Conservation (phyloP, 2,888 invertebrate species). For the Eupsilia transversa region DNA sequence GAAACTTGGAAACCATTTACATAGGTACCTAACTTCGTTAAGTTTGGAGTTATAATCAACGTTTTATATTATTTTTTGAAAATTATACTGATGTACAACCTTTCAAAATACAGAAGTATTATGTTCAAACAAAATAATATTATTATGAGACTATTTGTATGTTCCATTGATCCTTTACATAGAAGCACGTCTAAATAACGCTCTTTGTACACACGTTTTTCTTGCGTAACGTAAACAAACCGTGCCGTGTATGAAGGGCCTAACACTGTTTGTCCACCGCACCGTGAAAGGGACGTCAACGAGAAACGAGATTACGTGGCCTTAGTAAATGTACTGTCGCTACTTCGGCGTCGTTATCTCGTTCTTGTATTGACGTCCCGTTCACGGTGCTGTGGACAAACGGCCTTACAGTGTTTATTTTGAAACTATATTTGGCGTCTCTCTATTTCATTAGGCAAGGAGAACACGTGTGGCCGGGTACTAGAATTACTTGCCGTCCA, state of each 20-base stretch:
- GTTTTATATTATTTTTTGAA: not conserved
- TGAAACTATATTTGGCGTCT: not conserved
- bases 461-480: not conserved
- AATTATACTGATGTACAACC: not conserved
- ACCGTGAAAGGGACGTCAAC: too few relatives aligned
- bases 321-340: too few relatives aligned
- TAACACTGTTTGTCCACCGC: too few relatives aligned
- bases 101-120: not conserved
- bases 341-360: too few relatives aligned
- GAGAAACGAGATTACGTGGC: too few relatives aligned
- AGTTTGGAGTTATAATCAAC: not conserved
- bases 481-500: not conserved
- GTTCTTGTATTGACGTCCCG: too few relatives aligned
- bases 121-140: not conserved
- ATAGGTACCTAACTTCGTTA: not conserved
- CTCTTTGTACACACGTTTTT: too few relatives aligned
- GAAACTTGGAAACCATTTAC: not conserved
- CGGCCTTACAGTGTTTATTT: not conserved
- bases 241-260: too few relatives aligned
- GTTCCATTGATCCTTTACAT: not conserved
- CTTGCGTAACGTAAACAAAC: too few relatives aligned
- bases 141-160: not conserved
- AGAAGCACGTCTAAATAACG: not conserved
- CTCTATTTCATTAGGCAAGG: conserved; percentile 16
- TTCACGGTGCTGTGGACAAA: too few relatives aligned